Conservation (phyloP, 2,113 vertebrate species). For the Paraplagusia blochii region DNA sequence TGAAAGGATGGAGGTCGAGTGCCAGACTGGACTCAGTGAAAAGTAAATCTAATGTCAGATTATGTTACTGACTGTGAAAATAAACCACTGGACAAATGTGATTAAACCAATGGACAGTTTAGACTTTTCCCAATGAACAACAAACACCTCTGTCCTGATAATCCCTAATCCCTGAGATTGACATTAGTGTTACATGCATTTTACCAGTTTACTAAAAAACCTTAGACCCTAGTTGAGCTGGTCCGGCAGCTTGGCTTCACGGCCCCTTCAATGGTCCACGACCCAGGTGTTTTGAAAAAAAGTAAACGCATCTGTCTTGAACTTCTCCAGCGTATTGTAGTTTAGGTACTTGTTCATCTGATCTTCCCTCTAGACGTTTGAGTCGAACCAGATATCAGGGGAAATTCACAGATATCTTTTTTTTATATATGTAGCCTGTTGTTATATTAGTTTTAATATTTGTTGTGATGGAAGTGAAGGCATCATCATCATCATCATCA, state of each 20-base stretch:
- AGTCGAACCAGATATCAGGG: constrained; percentile 58
- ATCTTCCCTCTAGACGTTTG: constrained; percentile 15
- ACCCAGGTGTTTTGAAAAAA: too few species aligned
- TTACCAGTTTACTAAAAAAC: too few species aligned
- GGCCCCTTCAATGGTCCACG: too few species aligned
- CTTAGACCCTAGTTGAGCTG: too few species aligned
- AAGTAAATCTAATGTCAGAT: constrained; percentile 17
- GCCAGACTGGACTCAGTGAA: constrained; percentile 41
- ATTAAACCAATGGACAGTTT: constrained; percentile 20
- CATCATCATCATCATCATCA: too few species aligned
- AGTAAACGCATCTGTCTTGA: too few species aligned
- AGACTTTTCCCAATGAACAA: constrained; percentile 39
- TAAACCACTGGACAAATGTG: constrained; percentile 20
- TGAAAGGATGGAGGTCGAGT: constrained; percentile 32
- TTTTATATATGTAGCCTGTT: constrained; percentile 40
- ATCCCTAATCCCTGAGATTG: constrained; percentile 21
- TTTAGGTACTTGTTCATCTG: constrained; percentile 19
- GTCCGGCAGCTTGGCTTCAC: too few species aligned
- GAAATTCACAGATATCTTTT: constrained; percentile 55
- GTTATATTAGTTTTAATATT: constrained; percentile 26
- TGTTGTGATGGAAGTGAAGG: too few species aligned
- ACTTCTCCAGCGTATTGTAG: constrained; percentile 15
- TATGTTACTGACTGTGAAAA: constrained; percentile 33
- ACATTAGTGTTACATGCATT: constrained; percentile 20
- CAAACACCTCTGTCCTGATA: constrained; percentile 24